These are phyloP conservation scores for Phaethornis superciliosus DNA, from an alignment of 2,113 vertebrate genomes.

Conservation along the genomic window DNA sequence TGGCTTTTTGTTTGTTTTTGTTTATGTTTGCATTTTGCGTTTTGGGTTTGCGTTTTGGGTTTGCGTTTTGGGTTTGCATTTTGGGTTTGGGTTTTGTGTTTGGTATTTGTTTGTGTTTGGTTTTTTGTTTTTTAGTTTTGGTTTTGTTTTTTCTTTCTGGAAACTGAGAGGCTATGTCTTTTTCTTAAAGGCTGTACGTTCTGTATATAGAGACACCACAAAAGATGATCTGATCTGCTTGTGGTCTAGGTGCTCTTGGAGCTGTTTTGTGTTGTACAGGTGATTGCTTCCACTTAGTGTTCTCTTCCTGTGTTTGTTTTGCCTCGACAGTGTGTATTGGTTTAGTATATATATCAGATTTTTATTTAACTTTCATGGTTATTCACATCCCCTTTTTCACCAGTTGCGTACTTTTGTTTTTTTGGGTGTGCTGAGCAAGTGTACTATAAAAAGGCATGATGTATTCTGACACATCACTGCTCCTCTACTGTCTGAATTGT, in stretches of 20 bases:
- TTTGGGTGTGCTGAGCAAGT: neutral
- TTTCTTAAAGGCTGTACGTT: neutral
- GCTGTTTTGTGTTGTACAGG: neutral
- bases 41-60: no score
- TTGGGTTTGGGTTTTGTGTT: no score
- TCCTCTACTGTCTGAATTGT: neutral
- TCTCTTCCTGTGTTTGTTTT: neutral
- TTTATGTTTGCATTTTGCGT: no score
- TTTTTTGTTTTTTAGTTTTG: neutral
- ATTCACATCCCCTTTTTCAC: neutral
- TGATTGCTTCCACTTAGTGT: neutral
- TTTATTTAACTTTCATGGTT: neutral
- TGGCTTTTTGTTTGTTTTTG: neutral
- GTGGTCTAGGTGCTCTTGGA: neutral
- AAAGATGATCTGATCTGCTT: neutral
- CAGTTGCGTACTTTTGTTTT: neutral
- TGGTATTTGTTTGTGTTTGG: no score
- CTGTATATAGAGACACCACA: accelerated
- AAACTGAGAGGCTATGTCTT: no score
- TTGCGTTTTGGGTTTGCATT: no score
- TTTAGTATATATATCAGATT: neutral
- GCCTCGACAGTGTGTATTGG: neutral
- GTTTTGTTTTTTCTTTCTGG: neutral
- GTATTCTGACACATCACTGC: neutral
- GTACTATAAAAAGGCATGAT: neutral